Base-by-base conservation (phyloP, 1,140 invertebrate genomes). In the Drosophila pachea region DNA sequence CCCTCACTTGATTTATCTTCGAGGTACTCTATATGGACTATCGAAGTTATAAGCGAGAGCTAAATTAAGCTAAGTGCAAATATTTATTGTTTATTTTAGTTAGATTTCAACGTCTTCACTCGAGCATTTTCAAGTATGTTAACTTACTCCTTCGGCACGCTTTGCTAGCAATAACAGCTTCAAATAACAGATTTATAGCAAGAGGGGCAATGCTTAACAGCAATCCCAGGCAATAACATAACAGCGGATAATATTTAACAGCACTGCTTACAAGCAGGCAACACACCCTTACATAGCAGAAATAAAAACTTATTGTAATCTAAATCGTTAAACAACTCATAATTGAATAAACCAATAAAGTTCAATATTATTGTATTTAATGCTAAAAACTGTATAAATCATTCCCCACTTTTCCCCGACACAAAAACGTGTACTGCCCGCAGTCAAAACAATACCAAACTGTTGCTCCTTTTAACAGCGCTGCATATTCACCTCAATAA, bases 401-500 rank as follows among this genome's bases (percentile, higher is more conserved):
- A 11, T 52, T 5, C 16, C 36, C 32, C 36, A 45, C 4, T 36
- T 9, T 16, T 7, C 36, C 14, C 29, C 7, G 4, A 14, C 12
- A 4, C 11, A 40, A 31, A 36, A 61, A 4, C 22, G 22, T 22
- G 22, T 22, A 3, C 14, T 22, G 14, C 12, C 8, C 6, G 7
- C 3, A 45, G 35, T 14, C 35, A 56, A 50, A 63, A 49, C 4
- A 69, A 33, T 52, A 49, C 73, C 79, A 84, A 84, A 84, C 79
- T 84, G 79, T 84, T 84, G 79, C 79, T 73, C 71, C 75, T 67
- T 7, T 84, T 50, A 64, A 36, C 65, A 69, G 52, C 14, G 43
- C 9, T 12, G 2, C 3, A 14, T 35, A 38, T 53, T 73, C 67
- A 69, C 67, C 67, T 58, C 53, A 12, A 36, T 63, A 63, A 68